Base-by-base conservation (phyloP, 2,113 vertebrate genomes). In the Paratilapia polleni region DNA sequence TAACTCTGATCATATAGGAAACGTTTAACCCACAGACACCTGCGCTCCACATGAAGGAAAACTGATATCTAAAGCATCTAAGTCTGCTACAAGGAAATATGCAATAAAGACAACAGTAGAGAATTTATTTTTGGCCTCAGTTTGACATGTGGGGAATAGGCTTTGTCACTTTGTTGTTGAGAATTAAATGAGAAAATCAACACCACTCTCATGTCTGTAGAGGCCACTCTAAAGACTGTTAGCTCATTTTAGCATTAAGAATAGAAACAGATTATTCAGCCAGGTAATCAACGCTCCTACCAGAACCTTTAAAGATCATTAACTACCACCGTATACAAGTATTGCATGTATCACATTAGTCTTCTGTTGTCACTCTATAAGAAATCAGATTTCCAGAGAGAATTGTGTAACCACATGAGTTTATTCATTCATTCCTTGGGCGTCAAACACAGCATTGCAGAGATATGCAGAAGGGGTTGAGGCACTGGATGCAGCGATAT, bases 1-100 rank as follows among this genome's bases (percentile, higher is more conserved):
- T 54, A 59, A 80, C 81, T 24, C 68, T 28, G 47, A 77, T 86
- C 77, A 80, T 36, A 14, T 12, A 28, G 13, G 43, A 26, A 75
- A 78, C 41, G 54, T 41, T 62, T 31, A 28, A 14, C 56, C 64
- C 38, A 64, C 28, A 31, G 41, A 78, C 8, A 13, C 12, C 3
- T 41, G 10, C 17, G 13, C 3, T 38, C 34, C 20, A 63, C 28
- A 64, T 22, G 31, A 14, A 2, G 38, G 17, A 9, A 49, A 52
- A 3, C 13, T 5, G 10, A 15, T 15, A n/a, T 41, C 19, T n/a
- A 9, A 47, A 28, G 6, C 24, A 13, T 59, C 6, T 4, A 38
- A 57, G 28, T 60, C 17, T 61, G 11, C 26, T 26, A 15, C 4
- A 6, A 22, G 17, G 11, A n/a, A 47, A 77, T n/a, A 58, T 38